Base-by-base conservation (phyloP, 2,888 invertebrate species). In the Amphipyra tragopoginis region DNA sequence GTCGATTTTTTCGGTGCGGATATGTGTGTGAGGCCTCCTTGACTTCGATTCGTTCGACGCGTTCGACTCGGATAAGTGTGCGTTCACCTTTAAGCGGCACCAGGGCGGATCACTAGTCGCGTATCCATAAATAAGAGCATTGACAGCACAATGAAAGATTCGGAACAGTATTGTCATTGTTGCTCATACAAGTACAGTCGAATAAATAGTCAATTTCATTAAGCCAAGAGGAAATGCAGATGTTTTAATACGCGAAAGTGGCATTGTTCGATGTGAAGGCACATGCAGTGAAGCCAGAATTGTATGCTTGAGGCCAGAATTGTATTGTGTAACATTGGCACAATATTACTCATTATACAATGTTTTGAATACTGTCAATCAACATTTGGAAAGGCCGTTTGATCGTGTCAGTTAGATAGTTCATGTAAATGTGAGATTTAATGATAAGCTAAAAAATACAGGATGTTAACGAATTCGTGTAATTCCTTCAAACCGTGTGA, bases 61-160 rank as follows among this genome's bases (percentile, higher is more conserved):
- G n/a, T n/a, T n/a, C n/a, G n/a, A n/a, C n/a, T n/a, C n/a, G n/a
- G n/a, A n/a, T n/a, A n/a, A n/a, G n/a, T n/a, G n/a, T n/a, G n/a
- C n/a, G n/a, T n/a, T n/a, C n/a, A n/a, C n/a, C n/a, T n/a, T n/a
- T n/a, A n/a, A 21, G 21, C 21, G 21, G 29, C 0, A 29, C 53
- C 33, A 34, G 33, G 51, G 40, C 43, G 29, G 38, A 11, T 40
- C 36, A 4, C 51, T 40, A 26, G 26, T 6, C 11, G n/a, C n/a
- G 44, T 51, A 51, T 45, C 15, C 26, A 68, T 72, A 56, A 59
- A 72, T 64, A 73, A 57, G 14, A 33, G 14, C 1, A 56, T 47
- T 64, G 55, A 56, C 64, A 73, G 42, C 10, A 72, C 73, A 73
- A 72, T 72, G 52, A 49, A 33, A 68, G 38, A 58, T 68, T n/a